These are phyloP conservation scores for Peucedramus taeniatus DNA, from an alignment of 2,113 vertebrate genomes.

Conservation along the genomic window DNA sequence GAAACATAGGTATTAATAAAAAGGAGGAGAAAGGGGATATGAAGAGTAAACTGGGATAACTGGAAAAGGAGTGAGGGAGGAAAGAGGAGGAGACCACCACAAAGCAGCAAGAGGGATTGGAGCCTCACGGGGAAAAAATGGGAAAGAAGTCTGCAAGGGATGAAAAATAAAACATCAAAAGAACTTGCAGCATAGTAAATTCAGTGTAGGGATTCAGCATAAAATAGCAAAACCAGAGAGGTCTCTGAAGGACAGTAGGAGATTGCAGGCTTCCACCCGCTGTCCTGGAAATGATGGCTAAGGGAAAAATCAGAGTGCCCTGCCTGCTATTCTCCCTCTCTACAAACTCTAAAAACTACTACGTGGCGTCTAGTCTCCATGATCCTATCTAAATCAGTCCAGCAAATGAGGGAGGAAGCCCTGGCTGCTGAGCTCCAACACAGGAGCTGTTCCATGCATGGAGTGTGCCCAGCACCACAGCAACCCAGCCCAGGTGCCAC, in stretches of 20 bases:
- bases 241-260: slow-evolving; percentile 9
- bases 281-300: slow-evolving; percentile 15
- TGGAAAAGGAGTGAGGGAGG: not conserved
- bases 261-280: not conserved
- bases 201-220: not conserved
- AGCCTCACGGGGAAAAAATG: not conserved
- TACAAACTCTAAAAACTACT: not conserved
- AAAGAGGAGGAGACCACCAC: not conserved
- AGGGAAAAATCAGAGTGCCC: not conserved
- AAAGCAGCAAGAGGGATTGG: not conserved
- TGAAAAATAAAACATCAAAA: not conserved
- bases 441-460: accelerated
- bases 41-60: not conserved
- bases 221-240: not conserved
- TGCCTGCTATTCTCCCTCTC: slow-evolving; percentile 2
- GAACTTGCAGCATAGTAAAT: not conserved
- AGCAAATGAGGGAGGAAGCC: not conserved
- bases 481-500: not conserved
- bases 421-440: not conserved
- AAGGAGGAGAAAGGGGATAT: not conserved
- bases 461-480: accelerated
- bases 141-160: not conserved
- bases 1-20: not conserved
- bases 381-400: not conserved
- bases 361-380: not conserved